A percentile compares a stretch with the other conserved stretches of the same genome.
These are phyloP conservation scores for Cygnus olor DNA, from an alignment of 2,797 vertebrate species.

Conservation along the genomic window DNA sequence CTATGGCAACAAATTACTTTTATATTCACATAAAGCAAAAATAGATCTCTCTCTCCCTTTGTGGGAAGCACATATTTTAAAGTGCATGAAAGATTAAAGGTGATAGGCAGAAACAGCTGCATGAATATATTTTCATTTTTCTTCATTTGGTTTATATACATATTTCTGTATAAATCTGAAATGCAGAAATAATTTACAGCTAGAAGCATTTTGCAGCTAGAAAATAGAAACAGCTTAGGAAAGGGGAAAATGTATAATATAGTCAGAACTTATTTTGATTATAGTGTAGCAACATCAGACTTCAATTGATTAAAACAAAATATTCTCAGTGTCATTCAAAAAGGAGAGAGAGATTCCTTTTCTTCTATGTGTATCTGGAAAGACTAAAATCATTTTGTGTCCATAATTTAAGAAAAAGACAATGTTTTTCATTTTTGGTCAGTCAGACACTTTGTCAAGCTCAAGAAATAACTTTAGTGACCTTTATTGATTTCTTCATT, in stretches of 20 bases:
- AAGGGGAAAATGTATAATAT: constrained; percentile 9
- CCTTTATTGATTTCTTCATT: constrained; percentile 20
- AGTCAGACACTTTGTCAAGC: neutral
- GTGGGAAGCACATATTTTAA: constrained; percentile 75
- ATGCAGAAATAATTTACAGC: constrained; percentile 54
- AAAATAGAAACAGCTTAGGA: constrained; percentile 25
- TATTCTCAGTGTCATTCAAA: constrained; percentile 27
- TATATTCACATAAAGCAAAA: constrained; percentile 79
- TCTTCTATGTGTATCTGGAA: neutral
- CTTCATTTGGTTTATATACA: constrained; percentile 65
- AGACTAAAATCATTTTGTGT: neutral
- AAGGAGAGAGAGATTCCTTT: constrained; percentile 2
- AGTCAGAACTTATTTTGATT: constrained; percentile 37
- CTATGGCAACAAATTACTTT: constrained; percentile 84
- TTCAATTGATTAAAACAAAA: constrained; percentile 64
- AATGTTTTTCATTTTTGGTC: neutral
- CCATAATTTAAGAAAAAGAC: neutral
- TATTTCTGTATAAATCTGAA: constrained; percentile 66
- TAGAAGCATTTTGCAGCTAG: constrained; percentile 48
- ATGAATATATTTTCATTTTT: constrained; percentile 75
- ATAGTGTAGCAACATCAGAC: constrained; percentile 5
- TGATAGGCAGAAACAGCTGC: constrained; percentile 77
- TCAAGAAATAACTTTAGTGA: neutral
- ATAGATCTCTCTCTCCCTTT: constrained; percentile 72
- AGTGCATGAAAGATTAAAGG: constrained; percentile 77